Base-by-base conservation (phyloP, 2,888 invertebrate species). In the Rotaria macrura region DNA sequence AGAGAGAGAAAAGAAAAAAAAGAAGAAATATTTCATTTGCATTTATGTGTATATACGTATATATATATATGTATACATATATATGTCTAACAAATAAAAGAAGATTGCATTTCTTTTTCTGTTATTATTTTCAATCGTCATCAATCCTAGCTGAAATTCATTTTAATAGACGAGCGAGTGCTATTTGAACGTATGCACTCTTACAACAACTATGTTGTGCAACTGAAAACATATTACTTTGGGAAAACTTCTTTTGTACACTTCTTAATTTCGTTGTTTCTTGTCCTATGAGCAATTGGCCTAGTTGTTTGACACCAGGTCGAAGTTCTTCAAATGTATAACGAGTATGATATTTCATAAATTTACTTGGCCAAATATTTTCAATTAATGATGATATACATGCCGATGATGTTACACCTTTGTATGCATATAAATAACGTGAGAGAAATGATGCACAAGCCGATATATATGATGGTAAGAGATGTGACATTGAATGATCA, bases 371-470 rank as follows among this genome's bases (percentile, higher is more conserved):
- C 79, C 79, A 79, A 6, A 79, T 38, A 79, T 79, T 25, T 79
- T 43, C 79, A 79, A 79, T 43, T 79, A 79, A 79, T 79, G 25
- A 43, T 25, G 25, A 12, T 4, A 43, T 43, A 12, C 43, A 79
- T 79, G 43, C 43, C n/a, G 43, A n/a, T 14, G 79, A 14, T 25
- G 79, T 79, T 25, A 40, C 2, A 25, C 43, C 6, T 79, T 79
- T 79, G 14, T 43, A 43, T 25, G 40, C 25, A 79, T 43, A 23
- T 43, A 79, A 79, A 79, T 79, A 79, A 43, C 79, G 79, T 79
- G 79, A 79, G 14, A 79, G 40, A 79, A 79, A 79, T 79, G 79
- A 79, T 38, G 79, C 79, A 79, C 79, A 79, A 25, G 79, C 79
- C 43, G 79, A 23, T 25, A 79, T 14, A 79, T 79, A 79, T 4